Evolutionary conservation across 1,140 invertebrate species (phyloP).

Genomic region (Drosophila novamexicana): DNA sequence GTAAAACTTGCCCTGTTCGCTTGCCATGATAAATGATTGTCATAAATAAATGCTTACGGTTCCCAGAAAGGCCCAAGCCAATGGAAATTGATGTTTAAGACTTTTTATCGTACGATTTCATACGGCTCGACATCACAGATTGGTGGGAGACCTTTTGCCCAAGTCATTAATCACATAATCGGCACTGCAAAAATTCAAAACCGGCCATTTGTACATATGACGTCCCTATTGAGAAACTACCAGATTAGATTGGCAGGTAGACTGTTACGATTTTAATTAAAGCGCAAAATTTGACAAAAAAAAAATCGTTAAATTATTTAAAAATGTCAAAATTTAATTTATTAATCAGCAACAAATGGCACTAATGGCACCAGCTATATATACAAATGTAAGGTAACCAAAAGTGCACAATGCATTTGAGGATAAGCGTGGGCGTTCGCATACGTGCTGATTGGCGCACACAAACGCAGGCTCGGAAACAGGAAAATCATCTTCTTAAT

Average conservation of each 20-base stretch:
- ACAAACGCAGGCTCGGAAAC: slow-evolving; percentile 23
- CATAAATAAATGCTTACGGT: slow-evolving; percentile 73
- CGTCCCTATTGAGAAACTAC: slow-evolving; percentile 10
- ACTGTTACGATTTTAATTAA: slow-evolving; percentile 67
- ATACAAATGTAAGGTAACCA: slow-evolving; percentile 11
- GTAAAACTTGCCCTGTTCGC: slow-evolving; percentile 76
- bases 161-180: slow-evolving; percentile 78
- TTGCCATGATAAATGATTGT: slow-evolving; percentile 78
- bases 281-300: neutral
- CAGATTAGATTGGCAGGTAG: slow-evolving; percentile 40
- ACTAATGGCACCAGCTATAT: neutral
- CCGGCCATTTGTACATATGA: slow-evolving; percentile 62
- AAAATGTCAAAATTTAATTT: neutral
- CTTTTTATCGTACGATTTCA: slow-evolving; percentile 80
- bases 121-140: slow-evolving; percentile 47
- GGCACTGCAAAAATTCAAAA: slow-evolving; percentile 65
- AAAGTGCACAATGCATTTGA: neutral
- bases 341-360: neutral
- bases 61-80: slow-evolving; percentile 58
- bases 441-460: slow-evolving; percentile 29
- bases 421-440: slow-evolving; percentile 16
- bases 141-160: slow-evolving; percentile 24
- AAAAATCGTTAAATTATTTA: too few relatives aligned
- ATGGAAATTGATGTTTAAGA: slow-evolving; percentile 82
- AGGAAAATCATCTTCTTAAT: slow-evolving; percentile 81